Percentiles rank a stretch among this genome's conserved stretches.
Conservation (phyloP, 2,888 invertebrate genomes). For the Lithophane ornitopus region DNA sequence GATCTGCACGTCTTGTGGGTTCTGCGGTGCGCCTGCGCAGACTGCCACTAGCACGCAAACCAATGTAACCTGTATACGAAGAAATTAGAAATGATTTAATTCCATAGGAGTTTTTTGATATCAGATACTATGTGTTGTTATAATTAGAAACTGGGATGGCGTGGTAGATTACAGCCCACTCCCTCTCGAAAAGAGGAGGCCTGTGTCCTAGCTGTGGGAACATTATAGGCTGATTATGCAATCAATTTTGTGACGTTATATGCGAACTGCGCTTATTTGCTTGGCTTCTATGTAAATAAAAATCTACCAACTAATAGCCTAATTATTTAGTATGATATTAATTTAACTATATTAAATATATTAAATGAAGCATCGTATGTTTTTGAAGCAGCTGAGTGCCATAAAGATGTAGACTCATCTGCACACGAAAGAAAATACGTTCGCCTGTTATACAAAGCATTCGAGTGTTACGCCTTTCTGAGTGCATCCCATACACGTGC, state of each 20-base stretch:
- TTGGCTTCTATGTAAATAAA: neutral
- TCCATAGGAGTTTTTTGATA: neutral
- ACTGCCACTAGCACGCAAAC: constrained; percentile 80
- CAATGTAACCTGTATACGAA: constrained; percentile 77
- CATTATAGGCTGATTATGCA: too few species aligned
- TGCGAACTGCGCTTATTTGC: neutral
- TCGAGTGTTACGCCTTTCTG: constrained; percentile 5
- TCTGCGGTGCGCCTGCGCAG: constrained; percentile 82
- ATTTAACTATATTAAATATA: too few species aligned
- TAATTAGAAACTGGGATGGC: neutral
- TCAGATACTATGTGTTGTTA: neutral
- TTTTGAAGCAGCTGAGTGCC: neutral
- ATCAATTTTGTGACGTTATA: neutral
- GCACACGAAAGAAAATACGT: neutral
- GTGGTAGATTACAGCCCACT: too few species aligned
- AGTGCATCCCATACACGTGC: constrained; percentile 10
- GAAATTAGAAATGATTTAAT: neutral
- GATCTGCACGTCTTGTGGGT: constrained; percentile 89
- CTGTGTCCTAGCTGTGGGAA: too few species aligned
- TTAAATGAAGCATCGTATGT: neutral
- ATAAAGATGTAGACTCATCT: neutral
- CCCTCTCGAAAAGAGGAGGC: too few species aligned
- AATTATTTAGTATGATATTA: neutral
- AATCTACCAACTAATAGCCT: neutral
- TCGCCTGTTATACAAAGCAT: neutral